Conservation (phyloP, 1,140 invertebrate species). For the Apis florea region DNA sequence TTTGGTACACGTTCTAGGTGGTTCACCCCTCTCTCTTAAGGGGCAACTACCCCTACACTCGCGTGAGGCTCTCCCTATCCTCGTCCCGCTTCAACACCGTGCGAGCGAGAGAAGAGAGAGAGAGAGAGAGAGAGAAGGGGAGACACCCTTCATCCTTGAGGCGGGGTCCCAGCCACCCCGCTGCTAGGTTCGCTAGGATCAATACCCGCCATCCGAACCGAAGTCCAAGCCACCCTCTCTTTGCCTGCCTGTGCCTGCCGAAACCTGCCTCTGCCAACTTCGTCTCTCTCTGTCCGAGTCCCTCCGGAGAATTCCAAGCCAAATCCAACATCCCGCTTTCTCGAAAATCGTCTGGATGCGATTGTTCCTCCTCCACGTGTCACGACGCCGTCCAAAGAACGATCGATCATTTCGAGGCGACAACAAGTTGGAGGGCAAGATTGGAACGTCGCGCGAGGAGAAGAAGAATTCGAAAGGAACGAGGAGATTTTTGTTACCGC, state of each 20-base stretch:
- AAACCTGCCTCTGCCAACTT: constrained; percentile 63
- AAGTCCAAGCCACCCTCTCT: constrained; percentile 76
- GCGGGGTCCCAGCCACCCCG: constrained; percentile 77
- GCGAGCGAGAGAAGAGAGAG: constrained; percentile 57
- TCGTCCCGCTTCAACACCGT: constrained; percentile 44
- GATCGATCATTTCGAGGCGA: too few relatives aligned
- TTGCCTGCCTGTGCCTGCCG: constrained; percentile 62
- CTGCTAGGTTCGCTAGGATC: constrained; percentile 77
- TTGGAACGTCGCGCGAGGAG: too few relatives aligned
- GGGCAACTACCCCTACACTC: constrained; percentile 65
- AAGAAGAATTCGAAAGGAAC: too few relatives aligned
- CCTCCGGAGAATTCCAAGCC: constrained; percentile 59
- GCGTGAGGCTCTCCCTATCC: constrained; percentile 50
- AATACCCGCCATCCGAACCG: constrained; percentile 79
- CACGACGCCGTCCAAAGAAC: too few relatives aligned
- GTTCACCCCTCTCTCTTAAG: constrained; percentile 65
- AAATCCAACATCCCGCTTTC: too few relatives aligned
- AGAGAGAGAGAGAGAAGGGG: constrained; percentile 72
- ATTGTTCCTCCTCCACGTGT: too few relatives aligned
- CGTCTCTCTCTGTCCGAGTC: constrained; percentile 36
- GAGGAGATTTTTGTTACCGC: too few relatives aligned
- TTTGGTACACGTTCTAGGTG: constrained; percentile 70
- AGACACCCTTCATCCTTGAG: constrained; percentile 79
- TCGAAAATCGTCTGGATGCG: too few relatives aligned
- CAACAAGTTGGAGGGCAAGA: too few relatives aligned